These are phyloP conservation scores for human DNA, from an alignment of 2,113 vertebrate genomes.

Conservation along the genomic window DNA sequence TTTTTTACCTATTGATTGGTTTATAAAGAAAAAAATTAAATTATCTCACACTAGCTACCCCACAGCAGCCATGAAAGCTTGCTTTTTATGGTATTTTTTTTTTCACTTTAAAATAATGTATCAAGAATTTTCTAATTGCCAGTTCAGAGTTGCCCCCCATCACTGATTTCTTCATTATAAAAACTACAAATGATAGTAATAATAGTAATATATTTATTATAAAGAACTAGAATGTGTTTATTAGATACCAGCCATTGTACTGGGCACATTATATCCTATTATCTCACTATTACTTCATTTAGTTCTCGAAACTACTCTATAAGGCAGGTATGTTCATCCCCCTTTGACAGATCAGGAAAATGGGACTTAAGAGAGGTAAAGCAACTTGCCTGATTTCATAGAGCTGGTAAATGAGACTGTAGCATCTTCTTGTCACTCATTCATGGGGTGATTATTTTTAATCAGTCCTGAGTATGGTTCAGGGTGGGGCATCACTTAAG, in stretches of 20 bases:
- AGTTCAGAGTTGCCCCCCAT: neutral
- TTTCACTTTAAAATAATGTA: neutral
- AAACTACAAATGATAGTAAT: neutral
- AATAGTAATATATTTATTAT: neutral
- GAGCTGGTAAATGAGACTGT: neutral
- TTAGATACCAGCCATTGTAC: neutral
- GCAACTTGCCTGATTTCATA: neutral
- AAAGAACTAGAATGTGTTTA: neutral
- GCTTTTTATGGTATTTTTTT: neutral
- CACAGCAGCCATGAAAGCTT: neutral
- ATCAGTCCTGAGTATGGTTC: neutral
- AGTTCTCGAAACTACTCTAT: neutral
- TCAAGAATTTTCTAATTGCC: neutral
- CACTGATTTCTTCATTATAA: neutral
- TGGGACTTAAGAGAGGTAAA: neutral
- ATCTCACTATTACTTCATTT: neutral
- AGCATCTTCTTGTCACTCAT: neutral
- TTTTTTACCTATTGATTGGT: neutral
- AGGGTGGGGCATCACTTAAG: neutral
- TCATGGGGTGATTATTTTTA: neutral
- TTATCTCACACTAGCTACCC: neutral
- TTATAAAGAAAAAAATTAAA: neutral
- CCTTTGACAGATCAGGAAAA: neutral
- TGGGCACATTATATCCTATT: neutral
- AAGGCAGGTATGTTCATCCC: neutral